These are phyloP conservation scores for Carollia perspicillata DNA, from an alignment of 2,113 vertebrate species.

Conservation along the genomic window DNA sequence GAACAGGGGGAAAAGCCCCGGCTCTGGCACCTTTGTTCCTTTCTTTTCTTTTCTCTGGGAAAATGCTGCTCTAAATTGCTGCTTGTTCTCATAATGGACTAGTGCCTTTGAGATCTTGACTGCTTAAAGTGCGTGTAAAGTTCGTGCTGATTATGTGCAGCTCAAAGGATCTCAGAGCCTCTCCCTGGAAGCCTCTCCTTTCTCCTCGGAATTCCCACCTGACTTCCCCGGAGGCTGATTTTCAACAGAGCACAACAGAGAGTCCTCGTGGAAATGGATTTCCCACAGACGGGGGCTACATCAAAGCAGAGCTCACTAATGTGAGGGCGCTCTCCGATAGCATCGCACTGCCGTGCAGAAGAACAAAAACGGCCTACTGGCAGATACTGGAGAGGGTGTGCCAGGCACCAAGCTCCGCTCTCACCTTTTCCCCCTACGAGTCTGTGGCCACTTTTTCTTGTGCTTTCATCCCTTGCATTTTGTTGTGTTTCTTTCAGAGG, in stretches of 20 bases:
- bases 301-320: neutral
- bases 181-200: slow-evolving; percentile 26
- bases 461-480: neutral
- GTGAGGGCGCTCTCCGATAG: neutral
- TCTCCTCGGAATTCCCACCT: slow-evolving; percentile 43
- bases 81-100: slow-evolving; percentile 64
- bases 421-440: neutral
- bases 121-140: slow-evolving; percentile 33
- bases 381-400: too few relatives aligned
- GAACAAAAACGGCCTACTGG: neutral
- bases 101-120: slow-evolving; percentile 58
- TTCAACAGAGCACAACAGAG: slow-evolving; percentile 16
- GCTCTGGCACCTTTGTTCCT: slow-evolving; percentile 45
- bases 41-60: slow-evolving; percentile 53
- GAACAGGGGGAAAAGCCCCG: neutral
- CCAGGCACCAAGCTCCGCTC: rapidly evolving
- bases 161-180: slow-evolving; percentile 59
- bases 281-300: slow-evolving; percentile 27
- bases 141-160: slow-evolving; percentile 46
- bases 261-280: neutral
- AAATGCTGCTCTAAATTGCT: slow-evolving; percentile 58
- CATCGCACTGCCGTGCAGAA: neutral
- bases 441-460: neutral
- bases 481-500: neutral
- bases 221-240: slow-evolving; percentile 48